Conservation (phyloP, 2,888 invertebrate genomes). For the Allophyes oxyacanthae region DNA sequence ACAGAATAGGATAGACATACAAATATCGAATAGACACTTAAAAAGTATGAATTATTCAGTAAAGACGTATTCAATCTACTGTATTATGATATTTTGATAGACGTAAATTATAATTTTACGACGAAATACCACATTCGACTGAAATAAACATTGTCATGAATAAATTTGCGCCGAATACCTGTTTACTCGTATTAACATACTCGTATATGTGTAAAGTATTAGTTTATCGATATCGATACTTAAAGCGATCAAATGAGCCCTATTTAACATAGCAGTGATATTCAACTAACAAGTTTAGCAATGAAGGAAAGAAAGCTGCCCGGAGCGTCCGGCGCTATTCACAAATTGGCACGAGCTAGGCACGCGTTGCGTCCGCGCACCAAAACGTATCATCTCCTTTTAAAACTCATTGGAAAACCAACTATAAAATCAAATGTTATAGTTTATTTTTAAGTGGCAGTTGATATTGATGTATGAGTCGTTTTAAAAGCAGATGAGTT, state of each 20-base stretch:
- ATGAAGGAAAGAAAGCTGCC: constrained; percentile 87
- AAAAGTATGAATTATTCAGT: constrained; percentile 40
- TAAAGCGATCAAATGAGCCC: constrained; percentile 64
- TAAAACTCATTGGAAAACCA: constrained; percentile 44
- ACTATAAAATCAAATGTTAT: constrained; percentile 40
- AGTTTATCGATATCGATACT: constrained; percentile 71
- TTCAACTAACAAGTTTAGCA: constrained; percentile 86
- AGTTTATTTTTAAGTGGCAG: constrained; percentile 38
- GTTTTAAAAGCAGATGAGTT: constrained; percentile 62
- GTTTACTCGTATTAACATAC: constrained; percentile 40
- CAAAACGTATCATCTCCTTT: constrained; percentile 59
- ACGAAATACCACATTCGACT: constrained; percentile 31
- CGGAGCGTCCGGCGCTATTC: constrained; percentile 85
- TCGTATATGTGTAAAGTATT: constrained; percentile 23
- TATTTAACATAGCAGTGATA: constrained; percentile 81
- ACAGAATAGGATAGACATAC: no score
- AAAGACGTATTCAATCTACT: constrained; percentile 26
- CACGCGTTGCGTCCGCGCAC: constrained; percentile 73
- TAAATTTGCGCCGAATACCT: constrained; percentile 22
- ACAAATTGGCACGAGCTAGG: constrained; percentile 88
- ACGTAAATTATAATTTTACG: constrained; percentile 38
- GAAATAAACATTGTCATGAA: constrained; percentile 39
- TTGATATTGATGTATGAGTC: constrained; percentile 36
- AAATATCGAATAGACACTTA: not conserved
- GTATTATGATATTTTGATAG: constrained; percentile 27